Conservation (phyloP, 2,113 vertebrate species). For the Puntigrus tetrazona region DNA sequence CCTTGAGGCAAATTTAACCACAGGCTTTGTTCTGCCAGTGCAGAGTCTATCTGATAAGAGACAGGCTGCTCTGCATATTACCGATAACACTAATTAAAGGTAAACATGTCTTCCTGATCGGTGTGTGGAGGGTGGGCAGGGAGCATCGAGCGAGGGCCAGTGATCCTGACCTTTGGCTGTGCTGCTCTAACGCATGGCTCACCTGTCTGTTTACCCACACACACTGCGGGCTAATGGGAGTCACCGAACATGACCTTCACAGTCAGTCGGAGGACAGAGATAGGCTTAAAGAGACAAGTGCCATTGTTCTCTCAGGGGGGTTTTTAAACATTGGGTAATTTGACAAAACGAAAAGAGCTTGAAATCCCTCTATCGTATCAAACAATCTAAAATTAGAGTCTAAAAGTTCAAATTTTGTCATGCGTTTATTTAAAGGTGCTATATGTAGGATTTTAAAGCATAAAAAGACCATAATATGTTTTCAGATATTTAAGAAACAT, state of each 20-base stretch:
- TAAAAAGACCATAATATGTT: too few species aligned
- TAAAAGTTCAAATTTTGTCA: not conserved
- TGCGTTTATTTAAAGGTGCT: not conserved
- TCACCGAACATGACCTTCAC: slow-evolving; percentile 53
- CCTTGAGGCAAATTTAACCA: slow-evolving; percentile 52
- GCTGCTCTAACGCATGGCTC: slow-evolving; percentile 25
- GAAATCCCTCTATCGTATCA: not conserved
- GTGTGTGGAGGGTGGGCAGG: not conserved
- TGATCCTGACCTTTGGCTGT: slow-evolving; percentile 43
- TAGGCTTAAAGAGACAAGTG: slow-evolving; percentile 43
- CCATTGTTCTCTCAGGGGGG: slow-evolving; percentile 24
- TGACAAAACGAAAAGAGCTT: slow-evolving; percentile 8
- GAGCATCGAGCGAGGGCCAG: not conserved
- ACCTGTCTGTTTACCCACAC: slow-evolving; percentile 55
- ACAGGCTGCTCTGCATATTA: slow-evolving; percentile 41
- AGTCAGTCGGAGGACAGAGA: slow-evolving; percentile 45
- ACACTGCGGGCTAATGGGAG: slow-evolving; percentile 51
- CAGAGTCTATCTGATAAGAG: slow-evolving; percentile 49
- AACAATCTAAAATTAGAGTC: slow-evolving; percentile 4
- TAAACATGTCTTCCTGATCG: slow-evolving; percentile 47
- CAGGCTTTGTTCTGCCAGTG: slow-evolving; percentile 35
- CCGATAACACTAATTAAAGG: slow-evolving; percentile 53
- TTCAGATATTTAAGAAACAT: too few species aligned
- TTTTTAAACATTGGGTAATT: not conserved
- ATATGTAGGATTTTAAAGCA: too few species aligned